Evolutionary conservation across 2,888 invertebrate genomes (phyloP).

Genomic region (Drosophila gaucha): DNA sequence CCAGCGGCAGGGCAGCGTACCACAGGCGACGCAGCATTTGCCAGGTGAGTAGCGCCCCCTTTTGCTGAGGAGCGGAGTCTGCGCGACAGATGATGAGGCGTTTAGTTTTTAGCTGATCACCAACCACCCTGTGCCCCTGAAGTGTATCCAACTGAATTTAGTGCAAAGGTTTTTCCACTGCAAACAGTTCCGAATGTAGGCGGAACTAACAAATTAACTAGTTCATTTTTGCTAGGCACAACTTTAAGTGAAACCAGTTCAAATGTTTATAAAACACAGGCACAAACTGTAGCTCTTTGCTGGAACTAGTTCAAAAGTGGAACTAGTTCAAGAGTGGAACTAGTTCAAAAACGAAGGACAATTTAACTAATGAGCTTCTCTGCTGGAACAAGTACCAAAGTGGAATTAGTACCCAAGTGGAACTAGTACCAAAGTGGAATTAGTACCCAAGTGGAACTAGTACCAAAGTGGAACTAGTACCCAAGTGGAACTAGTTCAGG

Average conservation of each 20-base stretch:
- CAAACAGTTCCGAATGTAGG: background rate
- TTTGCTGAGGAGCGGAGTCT: background rate
- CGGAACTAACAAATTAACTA: conserved; percentile 7
- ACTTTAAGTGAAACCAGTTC: background rate
- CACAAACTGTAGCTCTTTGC: background rate
- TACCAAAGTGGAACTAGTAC: too few species aligned
- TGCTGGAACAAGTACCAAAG: too few species aligned
- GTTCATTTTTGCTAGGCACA: background rate
- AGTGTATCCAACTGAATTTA: background rate
- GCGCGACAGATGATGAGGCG: background rate
- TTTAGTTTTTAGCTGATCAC: conserved; percentile 8
- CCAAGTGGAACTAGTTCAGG: too few species aligned
- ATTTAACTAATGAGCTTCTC: too few species aligned
- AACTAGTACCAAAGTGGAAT: too few species aligned
- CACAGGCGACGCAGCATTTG: conserved; percentile 85
- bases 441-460: too few species aligned
- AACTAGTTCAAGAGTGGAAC: conserved; percentile 1
- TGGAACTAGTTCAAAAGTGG: background rate
- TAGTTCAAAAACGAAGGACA: background rate
- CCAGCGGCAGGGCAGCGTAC: conserved; percentile 84
- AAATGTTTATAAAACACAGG: background rate
- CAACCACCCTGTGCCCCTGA: background rate
- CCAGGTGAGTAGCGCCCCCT: conserved; percentile 79
- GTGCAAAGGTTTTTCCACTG: background rate
- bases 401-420: too few species aligned